Evolutionary conservation across 2,888 invertebrate genomes (phyloP), one percentile per base, ranked within the genome.

Genomic region (Phaedon cochleariae): DNA sequence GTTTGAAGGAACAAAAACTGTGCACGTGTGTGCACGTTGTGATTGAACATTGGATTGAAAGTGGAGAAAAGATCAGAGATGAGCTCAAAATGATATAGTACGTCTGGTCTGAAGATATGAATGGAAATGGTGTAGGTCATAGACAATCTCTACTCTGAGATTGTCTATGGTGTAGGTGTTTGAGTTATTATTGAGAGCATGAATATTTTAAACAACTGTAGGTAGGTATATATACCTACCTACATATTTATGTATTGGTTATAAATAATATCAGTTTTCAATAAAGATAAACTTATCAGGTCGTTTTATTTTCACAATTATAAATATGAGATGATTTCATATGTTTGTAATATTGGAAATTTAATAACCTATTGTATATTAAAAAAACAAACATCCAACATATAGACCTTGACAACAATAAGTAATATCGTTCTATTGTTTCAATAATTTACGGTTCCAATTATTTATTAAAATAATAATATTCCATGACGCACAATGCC

Each of bases 401-500:
- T n/a, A n/a, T n/a, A 20, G n/a, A n/a, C 49, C 49, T 49, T 21
- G 21, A 49, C 12, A 49, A 49, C 17, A 49, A n/a, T n/a, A n/a
- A 5, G 20, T 21, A 20, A 49, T 21, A 21, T 20, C 21, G 12
- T 22, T n/a, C 51, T 52, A 26, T 52, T 29, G 52, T 52, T 31
- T 53, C 53, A n/a, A 59, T 46, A 59, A 54, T 31, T 31, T 20
- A 54, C 20, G 18, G 54, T 15, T 54, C 20, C 41, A 37, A 18
- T 57, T 34, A 57, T 37, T 57, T 37, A 41, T 22, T n/a, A 57
- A n/a, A 62, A 64, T 59, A 52, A 59, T 59, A 46, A 64, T 64
- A 59, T 41, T 62, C 59, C 26, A 66, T 66, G 62, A 62, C 59
- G 66, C 59, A 66, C 55, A 53, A 41, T 46, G 26, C 34, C 29